Evolutionary conservation across 2,797 vertebrate genomes (phyloP), one percentile per base, ranked within the genome.

Genomic region (Gallinago stenura): DNA sequence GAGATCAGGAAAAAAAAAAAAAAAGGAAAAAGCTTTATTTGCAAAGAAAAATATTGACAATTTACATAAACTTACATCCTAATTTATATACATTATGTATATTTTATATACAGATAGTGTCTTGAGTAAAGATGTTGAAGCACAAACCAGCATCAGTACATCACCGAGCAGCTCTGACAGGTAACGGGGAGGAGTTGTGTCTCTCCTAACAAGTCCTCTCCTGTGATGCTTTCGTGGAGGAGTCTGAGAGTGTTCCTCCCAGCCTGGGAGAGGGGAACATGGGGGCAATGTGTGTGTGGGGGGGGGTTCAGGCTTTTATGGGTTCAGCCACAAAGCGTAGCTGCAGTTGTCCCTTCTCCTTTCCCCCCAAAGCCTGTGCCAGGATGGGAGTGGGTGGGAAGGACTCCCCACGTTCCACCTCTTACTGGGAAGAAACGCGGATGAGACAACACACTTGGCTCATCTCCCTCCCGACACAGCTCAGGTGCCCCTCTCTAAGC

Each of bases 21-120:
- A 53, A 51, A 51, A 51, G 17, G 50, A 76, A 17, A 95, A 88
- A 92, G 82, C 93, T 98, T 96, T 93, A 92, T 98, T 98, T 97
- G 97, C 97, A 97, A 97, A 94, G 96, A 22, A 97, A 97, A 92
- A 96, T 93, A 98, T 83, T 62, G 90, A 96, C 97, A 96, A 97
- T 97, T 97, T 97, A 97, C 87, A 98, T 95, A 97, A 98, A 98
- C 97, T 98, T 98, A 98, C 97, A 98, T 93, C 98, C 97, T 95
- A 76, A 62, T 95, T 97, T 98, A 98, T 98, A 97, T 98, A 98
- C 97, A 98, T 93, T 98, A 97, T 98, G 94, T 97, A 96, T 98
- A 97, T 89, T 89, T 96, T 98, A 97, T 98, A 87, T 97, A 98
- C 97, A 98, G 90, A 91, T 33, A 81, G 82, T 83, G 93, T 94